Evolutionary conservation across 2,888 invertebrate species (phyloP), one percentile per base, ranked within the genome.

Genomic region (Coelogynopora nodosa): DNA sequence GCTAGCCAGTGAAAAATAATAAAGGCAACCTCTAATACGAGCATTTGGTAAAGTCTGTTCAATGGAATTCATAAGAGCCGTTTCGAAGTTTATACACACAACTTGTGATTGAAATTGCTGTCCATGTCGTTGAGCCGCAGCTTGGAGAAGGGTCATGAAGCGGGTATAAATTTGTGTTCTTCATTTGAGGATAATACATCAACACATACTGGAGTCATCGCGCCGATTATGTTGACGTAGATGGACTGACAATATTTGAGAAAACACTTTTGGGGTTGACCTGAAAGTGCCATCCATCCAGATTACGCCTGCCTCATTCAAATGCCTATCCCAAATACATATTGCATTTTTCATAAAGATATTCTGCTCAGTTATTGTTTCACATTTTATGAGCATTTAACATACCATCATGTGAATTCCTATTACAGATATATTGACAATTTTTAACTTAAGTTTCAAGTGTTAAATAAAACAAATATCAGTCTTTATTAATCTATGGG

Each of bases 181-280:
- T 49, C 5, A 13, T 49, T 49, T 49, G 49, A 49, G 49, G 18
- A 18, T 49, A 49, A 49, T 49, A 49, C 18, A 49, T 49, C 49
- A 49, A 49, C 49, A 49, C 49, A 49, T 49, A 49, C 49, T 49
- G 49, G 49, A 49, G 49, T 49, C 49, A 74, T 74, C 23, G 74
- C 27, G 74, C 74, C 27, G 2, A 74, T 74, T 74, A 74, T 74
- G 74, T 74, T 74, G 74, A 74, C 74, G n/a, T n/a, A n/a, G n/a
- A 74, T 74, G 74, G 74, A 74, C 74, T 74, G 74, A 74, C 5
- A 49, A 18, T 49, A 49, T 49, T 49, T 5, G 18, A 49, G 49
- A 49, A 49, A 74, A 74, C 23, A 74, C 23, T 74, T 74, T 26
- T 26, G 74, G 23, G 27, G 74, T 26, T 74, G 23, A 74, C 74